Percentiles rank a stretch among this genome's conserved stretches.
phyloP scores from a whole-genome alignment of 2,113 vertebrate species.

The Laticauda colubrina region DNA sequence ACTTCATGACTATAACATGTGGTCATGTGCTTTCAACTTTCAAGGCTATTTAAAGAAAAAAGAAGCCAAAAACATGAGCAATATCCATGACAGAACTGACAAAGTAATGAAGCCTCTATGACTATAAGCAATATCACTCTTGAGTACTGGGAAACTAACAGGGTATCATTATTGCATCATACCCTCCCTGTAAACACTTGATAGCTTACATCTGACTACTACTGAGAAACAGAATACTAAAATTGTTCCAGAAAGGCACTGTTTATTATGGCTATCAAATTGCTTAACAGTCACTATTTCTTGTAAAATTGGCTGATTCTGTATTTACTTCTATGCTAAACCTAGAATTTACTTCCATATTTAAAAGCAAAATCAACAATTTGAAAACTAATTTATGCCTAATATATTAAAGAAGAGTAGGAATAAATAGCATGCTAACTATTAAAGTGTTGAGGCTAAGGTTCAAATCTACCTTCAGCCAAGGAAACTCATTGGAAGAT shows the following conservation, averaged over 20 bases:
- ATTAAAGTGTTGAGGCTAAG: too few relatives aligned
- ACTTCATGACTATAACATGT: not conserved
- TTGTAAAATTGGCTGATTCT: not conserved
- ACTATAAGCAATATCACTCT: not conserved
- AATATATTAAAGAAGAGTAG: not conserved
- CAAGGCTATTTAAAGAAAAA: not conserved
- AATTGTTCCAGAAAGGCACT: not conserved
- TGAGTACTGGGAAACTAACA: not conserved
- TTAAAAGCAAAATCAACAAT: not conserved
- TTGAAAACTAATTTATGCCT: not conserved
- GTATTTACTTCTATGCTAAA: not conserved
- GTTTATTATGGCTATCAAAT: not conserved
- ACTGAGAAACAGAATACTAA: not conserved
- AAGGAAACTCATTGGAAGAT: not conserved
- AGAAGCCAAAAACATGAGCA: not conserved
- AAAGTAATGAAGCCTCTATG: not conserved
- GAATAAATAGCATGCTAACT: not conserved
- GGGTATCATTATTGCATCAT: not conserved
- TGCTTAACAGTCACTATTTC: not conserved
- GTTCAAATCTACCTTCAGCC: not conserved
- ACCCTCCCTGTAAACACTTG: not conserved
- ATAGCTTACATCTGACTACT: not conserved
- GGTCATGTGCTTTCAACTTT: not conserved
- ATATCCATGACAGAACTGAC: not conserved
- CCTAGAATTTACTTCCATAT: not conserved